Base-by-base conservation (phyloP, 1,140 invertebrate genomes). In the Micrasema longulum region DNA sequence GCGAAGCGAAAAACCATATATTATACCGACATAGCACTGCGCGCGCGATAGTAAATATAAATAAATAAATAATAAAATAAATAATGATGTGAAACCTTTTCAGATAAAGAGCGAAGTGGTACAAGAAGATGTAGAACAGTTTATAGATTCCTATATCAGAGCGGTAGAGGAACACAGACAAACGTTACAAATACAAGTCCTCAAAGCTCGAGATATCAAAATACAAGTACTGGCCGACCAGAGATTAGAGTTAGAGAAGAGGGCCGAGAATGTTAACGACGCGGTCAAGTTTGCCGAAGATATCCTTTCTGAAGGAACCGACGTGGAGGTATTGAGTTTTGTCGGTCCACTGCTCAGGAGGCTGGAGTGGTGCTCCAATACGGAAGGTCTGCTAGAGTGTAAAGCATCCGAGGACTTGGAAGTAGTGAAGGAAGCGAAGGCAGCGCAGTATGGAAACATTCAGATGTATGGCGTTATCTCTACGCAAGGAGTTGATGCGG, bases 291-390 rank as follows among this genome's bases (percentile, higher is more conserved):
- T 91, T 41, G 82, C 87, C 43, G 89, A 91, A 64, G 89, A 91
- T 77, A 81, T 91, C 14, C 81, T 91, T 9, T 81, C 85, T 0
- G 88, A 89, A 73, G 91, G 89, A 2, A 89, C 88, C 1, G 88
- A 91, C 75, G 87, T 89, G 31, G 90, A 93, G 81, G 83, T 92
- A 43, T 79, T 93, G 0, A 89, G 87, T 22, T 86, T 92, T 69
- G 86, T 88, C 64, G 86, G 84, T 20, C 86, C 88, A 2, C 85
- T 92, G 5, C 77, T 92, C 0, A 87, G 86, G 16, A 85, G 90
- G 66, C 82, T 93, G 48, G 89, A 91, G 77, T 81, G 79, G 55
- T 86, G 88, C 66, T 85, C 85, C 31, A 86, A 88, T 74, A 83
- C 87, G 47, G 84, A 85, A 71, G 72, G 80, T 9, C 77, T 80